A percentile compares a stretch with the other conserved stretches of the same genome.
phyloP scores from a whole-genome alignment of 2,888 invertebrate genomes.

The Deroplatys truncata region DNA sequence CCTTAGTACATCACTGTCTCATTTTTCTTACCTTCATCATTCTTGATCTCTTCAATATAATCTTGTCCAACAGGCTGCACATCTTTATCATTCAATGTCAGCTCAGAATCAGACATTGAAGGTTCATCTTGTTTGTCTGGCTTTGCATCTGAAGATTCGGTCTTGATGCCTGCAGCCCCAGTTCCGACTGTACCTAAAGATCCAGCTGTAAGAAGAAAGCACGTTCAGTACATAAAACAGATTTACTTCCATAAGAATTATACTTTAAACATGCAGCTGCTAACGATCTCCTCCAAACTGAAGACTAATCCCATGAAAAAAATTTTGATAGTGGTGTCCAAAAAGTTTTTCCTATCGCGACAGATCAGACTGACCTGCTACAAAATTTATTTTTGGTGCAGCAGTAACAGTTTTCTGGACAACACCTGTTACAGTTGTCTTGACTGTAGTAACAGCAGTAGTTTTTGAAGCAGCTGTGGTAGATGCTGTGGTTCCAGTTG shows the following conservation, averaged over 20 bases:
- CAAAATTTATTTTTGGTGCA: constrained; percentile 79
- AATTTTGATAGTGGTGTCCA: not conserved
- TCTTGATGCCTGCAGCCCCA: constrained; percentile 38
- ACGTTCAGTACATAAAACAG: not conserved
- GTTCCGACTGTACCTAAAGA: constrained; percentile 60
- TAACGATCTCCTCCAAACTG: not conserved
- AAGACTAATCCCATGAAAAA: not conserved
- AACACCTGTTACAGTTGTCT: constrained; percentile 33
- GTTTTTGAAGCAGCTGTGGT: constrained; percentile 37
- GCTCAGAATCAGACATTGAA: constrained; percentile 44
- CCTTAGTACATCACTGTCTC: no score
- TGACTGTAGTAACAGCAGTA: constrained; percentile 37
- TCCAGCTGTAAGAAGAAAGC: constrained; percentile 47
- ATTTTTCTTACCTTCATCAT: constrained; percentile 74
- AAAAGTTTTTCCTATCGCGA: not conserved
- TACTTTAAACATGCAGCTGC: not conserved
- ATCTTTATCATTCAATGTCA: constrained; percentile 55
- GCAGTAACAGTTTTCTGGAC: constrained; percentile 53
- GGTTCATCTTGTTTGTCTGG: constrained; percentile 48
- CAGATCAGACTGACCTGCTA: constrained; percentile 51
- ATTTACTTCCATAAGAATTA: not conserved
- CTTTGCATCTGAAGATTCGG: constrained; percentile 43
- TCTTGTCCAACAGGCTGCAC: constrained; percentile 93
- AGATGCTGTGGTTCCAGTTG: constrained; percentile 31
- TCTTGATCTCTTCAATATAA: constrained; percentile 95